These are phyloP conservation scores for Muscidifurax raptorellus DNA, from an alignment of 1,140 invertebrate species.

Conservation along the genomic window DNA sequence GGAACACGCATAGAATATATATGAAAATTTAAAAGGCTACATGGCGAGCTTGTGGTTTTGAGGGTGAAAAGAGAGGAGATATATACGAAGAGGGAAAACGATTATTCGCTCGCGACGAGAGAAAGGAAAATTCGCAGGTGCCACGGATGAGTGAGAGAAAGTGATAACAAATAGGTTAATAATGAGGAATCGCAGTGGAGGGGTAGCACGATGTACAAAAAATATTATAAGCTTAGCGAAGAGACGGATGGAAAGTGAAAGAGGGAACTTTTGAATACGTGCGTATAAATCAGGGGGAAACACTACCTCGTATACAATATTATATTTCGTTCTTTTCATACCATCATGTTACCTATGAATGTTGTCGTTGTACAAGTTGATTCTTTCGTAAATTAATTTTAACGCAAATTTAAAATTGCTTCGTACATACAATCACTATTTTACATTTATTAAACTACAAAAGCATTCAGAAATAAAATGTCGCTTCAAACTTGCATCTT, in stretches of 20 bases:
- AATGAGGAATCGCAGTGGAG: background rate
- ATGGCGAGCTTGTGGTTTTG: background rate
- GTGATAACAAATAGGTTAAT: conserved; percentile 16
- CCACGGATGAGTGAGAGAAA: background rate
- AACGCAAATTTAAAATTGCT: too few species aligned
- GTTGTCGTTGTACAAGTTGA: too few species aligned
- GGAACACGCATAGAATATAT: background rate
- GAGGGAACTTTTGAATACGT: background rate
- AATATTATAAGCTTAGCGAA: background rate
- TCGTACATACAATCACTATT: too few species aligned
- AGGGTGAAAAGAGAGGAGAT: background rate
- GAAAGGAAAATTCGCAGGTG: background rate
- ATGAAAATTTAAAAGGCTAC: background rate
- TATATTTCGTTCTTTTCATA: too few species aligned
- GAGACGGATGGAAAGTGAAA: conserved; percentile 12
- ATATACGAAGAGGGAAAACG: background rate
- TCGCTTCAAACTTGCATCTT: too few species aligned
- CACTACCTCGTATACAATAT: too few species aligned
- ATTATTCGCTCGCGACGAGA: background rate
- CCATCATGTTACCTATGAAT: too few species aligned
- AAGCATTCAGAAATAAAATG: too few species aligned
- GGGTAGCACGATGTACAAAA: background rate
- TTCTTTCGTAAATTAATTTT: too few species aligned
- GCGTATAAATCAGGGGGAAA: too few species aligned
- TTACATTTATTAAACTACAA: too few species aligned